phyloP scores from a whole-genome alignment of 2,113 vertebrate genomes.

The Sylvia atricapilla region DNA sequence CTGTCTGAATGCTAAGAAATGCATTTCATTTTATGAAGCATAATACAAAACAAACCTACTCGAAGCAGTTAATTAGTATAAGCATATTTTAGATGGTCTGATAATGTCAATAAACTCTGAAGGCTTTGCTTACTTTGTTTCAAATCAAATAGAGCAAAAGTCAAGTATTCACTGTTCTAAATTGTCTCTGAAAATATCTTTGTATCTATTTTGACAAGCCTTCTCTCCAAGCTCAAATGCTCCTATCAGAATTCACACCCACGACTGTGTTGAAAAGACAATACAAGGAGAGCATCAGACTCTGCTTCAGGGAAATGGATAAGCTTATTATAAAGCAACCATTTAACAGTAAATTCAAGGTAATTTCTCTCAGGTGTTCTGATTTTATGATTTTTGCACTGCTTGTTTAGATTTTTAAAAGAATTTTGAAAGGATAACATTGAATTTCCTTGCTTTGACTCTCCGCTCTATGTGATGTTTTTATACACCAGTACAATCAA shows the following conservation, averaged over 20 bases:
- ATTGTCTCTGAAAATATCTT: neutral
- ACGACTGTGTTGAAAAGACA: neutral
- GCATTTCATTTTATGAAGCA: neutral
- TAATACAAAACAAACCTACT: neutral
- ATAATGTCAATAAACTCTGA: neutral
- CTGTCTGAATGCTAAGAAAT: neutral
- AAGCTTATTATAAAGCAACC: neutral
- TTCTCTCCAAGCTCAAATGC: neutral
- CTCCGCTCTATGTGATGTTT: neutral
- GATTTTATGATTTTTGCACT: neutral
- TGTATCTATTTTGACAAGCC: constrained; percentile 18
- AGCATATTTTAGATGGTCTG: neutral
- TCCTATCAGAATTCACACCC: neutral
- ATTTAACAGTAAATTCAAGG: neutral
- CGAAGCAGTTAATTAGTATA: neutral
- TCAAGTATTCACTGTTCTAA: neutral
- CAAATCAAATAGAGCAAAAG: neutral
- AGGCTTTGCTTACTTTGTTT: neutral
- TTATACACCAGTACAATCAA: neutral
- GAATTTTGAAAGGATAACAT: neutral
- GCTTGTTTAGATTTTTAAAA: neutral
- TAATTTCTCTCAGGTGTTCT: neutral
- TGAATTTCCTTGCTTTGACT: neutral
- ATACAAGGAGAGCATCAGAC: neutral
- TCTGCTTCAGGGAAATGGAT: neutral